A percentile compares a stretch with the other conserved stretches of the same genome.
Conservation (phyloP, 2,888 invertebrate species). For the Hyppa rectilinea region DNA sequence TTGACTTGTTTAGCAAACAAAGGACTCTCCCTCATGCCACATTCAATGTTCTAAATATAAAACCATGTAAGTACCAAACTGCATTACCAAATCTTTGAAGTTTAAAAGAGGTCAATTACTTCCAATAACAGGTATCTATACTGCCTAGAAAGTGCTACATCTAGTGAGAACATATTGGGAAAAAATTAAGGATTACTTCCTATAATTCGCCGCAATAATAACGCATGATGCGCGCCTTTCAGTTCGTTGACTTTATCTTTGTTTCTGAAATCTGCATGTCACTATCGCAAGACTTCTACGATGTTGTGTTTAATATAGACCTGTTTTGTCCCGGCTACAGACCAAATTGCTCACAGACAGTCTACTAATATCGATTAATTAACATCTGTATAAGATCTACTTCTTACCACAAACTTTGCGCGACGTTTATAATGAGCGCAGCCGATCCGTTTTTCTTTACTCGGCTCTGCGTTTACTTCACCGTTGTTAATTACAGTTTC, state of each 20-base stretch:
- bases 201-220: slow-evolving; percentile 52
- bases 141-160: background rate
- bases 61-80: slow-evolving; percentile 7
- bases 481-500: slow-evolving; percentile 73
- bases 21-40: slow-evolving; percentile 8
- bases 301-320: slow-evolving; percentile 80
- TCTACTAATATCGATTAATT: slow-evolving; percentile 29
- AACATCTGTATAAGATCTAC: slow-evolving; percentile 20
- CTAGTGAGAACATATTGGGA: background rate
- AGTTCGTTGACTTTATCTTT: slow-evolving; percentile 83
- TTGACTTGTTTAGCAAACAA: slow-evolving; percentile 1
- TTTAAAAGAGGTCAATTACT: slow-evolving; percentile 3
- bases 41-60: slow-evolving; percentile 47
- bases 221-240: slow-evolving; percentile 54
- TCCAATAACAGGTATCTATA: slow-evolving; percentile 7
- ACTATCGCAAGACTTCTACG: slow-evolving; percentile 73
- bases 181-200: slow-evolving; percentile 14
- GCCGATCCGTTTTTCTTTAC: slow-evolving; percentile 90
- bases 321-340: slow-evolving; percentile 69
- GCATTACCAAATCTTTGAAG: background rate
- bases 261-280: slow-evolving; percentile 72
- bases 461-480: slow-evolving; percentile 70
- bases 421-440: slow-evolving; percentile 96
- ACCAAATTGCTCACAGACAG: slow-evolving; percentile 22
- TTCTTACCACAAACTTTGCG: slow-evolving; percentile 96